Evolutionary conservation across 2,113 vertebrate species (phyloP), one percentile per base, ranked within the genome.

Genomic region (Arothron firmamentum): DNA sequence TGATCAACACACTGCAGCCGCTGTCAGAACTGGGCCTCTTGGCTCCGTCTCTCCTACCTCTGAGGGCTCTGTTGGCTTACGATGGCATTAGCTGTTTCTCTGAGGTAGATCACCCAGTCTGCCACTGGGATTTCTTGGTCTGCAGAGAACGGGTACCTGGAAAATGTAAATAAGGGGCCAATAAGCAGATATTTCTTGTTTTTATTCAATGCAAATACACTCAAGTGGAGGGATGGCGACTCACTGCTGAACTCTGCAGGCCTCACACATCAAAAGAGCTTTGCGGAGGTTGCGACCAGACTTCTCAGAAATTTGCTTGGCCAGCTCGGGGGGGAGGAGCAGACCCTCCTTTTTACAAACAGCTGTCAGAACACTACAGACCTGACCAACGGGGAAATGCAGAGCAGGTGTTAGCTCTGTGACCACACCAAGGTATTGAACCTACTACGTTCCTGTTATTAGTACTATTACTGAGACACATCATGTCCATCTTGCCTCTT

Each of bases 241-340:
- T 93, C 87, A 99, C 96, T 99, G 97, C 71, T 98, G 96, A 31
- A 98, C 97, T 82, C 95, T 91, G 89, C 96, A 99, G 64, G 96
- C 94, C 69, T 99, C 97, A 0, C 96, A 97, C 94, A 99, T 99
- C 18, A 99, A 87, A 1, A 99, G 83, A 0, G 96, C 97, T 77
- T 96, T 99, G 28, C 97, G 92, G 46, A 99, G 94, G 81, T 99
- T 99, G 59, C 96, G 91, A 45, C 92, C 92, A 5, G 95, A 96
- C 70, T 95, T 96, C 67, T 97, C 94, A 0, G 93, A 89, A 74
- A 99, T 91, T 48, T 87, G 89, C 28, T 82, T 93, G 76, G 95
- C 96, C 68, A 99, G 85, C 3, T 96, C 93, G 8, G 89, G 84
- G 10, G 96, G 96, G 61, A 99, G 94, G 53, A 74, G 73, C 47